Base-by-base conservation (phyloP, 2,113 vertebrate genomes). In the Lasiurus borealis region DNA sequence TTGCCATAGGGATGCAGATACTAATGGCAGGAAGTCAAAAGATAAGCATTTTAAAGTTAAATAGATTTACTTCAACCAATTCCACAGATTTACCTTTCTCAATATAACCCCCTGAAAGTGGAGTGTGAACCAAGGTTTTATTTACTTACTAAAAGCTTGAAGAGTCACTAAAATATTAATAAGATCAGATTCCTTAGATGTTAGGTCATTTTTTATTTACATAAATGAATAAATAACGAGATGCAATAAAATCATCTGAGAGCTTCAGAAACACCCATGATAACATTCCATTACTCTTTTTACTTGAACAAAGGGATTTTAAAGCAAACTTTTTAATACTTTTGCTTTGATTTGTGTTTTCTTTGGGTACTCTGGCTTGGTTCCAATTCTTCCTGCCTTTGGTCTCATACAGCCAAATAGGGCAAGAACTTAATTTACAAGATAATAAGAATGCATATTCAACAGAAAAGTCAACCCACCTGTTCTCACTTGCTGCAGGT, bases 31-130 rank as follows among this genome's bases (percentile, higher is more conserved):
- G 40, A 68, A 88, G 71, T 84, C 36, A 95, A 85, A 87, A 71
- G 29, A 88, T 36, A 81, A 88, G 59, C n/a, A 84, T 91, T 71
- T 95, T 81, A 34, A 72, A 88, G 72, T 77, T 82, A 90, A 84
- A 75, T 21, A 76, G 29, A 59, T 81, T 71, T 81, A n/a, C 31
- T 81, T 76, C 34, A 93, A 71, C 64, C 34, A 81, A 4, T 14
- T 71, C n/a, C 36, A 75, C n/a, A 9, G 36, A 8, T 48, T 86
- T 83, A 66, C 44, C 71, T 88, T 34, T 85, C 12, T 91, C 73
- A 31, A 27, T 62, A n/a, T 40, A 52, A 85, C 1, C 25, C 54
- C 54, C 25, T 80, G 85, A 64, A 71, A 90, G 16, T 48, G 75
- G n/a, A 84, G 23, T 27, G 1, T 29, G 16, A 64, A 64, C 5